phyloP scores from a whole-genome alignment of 2,113 vertebrate genomes.

The Menidia beryllina region DNA sequence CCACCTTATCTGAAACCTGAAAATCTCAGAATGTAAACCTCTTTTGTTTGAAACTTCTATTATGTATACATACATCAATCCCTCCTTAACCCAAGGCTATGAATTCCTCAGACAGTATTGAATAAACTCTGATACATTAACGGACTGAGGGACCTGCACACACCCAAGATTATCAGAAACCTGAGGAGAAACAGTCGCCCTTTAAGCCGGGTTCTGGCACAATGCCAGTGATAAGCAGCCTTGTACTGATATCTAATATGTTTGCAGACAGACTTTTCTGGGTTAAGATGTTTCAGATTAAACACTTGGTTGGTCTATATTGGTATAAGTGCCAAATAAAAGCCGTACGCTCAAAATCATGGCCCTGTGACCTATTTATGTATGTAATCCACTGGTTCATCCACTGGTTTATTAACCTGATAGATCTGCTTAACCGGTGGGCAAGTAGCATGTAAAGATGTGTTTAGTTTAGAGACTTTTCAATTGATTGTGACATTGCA shows the following conservation, averaged over 20 bases:
- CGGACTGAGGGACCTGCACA: constrained; percentile 18
- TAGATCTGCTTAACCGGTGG: background rate
- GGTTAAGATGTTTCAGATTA: constrained; percentile 26
- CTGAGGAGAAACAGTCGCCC: constrained; percentile 29
- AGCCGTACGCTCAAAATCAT: background rate
- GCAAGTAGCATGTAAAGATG: too few species aligned
- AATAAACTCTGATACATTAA: constrained; percentile 27
- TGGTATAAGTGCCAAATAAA: background rate
- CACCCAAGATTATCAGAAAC: constrained; percentile 44
- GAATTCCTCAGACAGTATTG: constrained; percentile 22
- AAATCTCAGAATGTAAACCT: constrained; percentile 13
- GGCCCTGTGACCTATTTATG: background rate
- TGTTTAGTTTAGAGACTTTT: too few species aligned
- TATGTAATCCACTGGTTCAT: background rate
- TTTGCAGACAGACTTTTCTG: constrained; percentile 24
- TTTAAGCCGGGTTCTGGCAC: constrained; percentile 9
- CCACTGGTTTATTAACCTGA: too few species aligned
- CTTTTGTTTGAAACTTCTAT: constrained; percentile 31
- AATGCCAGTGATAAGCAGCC: constrained; percentile 23
- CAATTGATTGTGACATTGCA: too few species aligned
- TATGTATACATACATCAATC: constrained; percentile 34
- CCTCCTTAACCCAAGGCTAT: constrained; percentile 26
- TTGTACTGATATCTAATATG: constrained; percentile 35
- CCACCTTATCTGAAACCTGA: constrained; percentile 45
- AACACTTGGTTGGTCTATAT: background rate